A percentile compares a stretch with the other conserved stretches of the same genome.
Evolutionary conservation across 2,113 vertebrate genomes (phyloP).

Genomic region (Rhinoderma darwinii): DNA sequence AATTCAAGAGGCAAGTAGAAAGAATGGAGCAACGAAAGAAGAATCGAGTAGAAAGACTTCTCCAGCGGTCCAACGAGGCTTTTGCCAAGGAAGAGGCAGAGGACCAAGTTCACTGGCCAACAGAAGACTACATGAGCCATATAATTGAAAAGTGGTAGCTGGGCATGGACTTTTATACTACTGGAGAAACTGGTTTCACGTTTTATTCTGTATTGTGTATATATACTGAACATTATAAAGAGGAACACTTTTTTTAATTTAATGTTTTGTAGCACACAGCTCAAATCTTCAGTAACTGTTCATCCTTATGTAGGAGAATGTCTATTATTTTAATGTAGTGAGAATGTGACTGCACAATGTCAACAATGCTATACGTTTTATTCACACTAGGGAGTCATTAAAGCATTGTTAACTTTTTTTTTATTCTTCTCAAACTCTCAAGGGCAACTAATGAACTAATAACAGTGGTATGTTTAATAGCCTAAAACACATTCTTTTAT

Average conservation of each 20-base stretch:
- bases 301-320: neutral
- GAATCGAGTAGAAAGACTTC: constrained; percentile 83
- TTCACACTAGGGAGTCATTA: constrained; percentile 29
- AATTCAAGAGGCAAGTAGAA: constrained; percentile 93
- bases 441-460: constrained; percentile 34
- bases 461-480: constrained; percentile 57
- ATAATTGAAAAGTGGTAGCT: constrained; percentile 98
- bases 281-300: constrained; percentile 23
- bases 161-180: constrained; percentile 70
- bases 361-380: constrained; percentile 39
- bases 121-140: constrained; percentile 99
- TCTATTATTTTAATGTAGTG: constrained; percentile 24
- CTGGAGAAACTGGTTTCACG: constrained; percentile 47
- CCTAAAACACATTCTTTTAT: constrained; percentile 41
- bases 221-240: constrained; percentile 32
- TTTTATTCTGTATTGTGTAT: constrained; percentile 52
- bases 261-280: constrained; percentile 49
- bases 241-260: constrained; percentile 47
- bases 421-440: constrained; percentile 19
- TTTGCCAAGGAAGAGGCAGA: constrained; percentile 78
- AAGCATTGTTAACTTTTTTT: constrained; percentile 30
- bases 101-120: constrained; percentile 86
- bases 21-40: constrained; percentile 88
- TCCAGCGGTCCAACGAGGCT: constrained; percentile 79
- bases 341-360: constrained; percentile 30